Evolutionary conservation across 92 coral and sea anemone species (phyloP), one percentile per base, ranked within the genome.

Genomic region (Virgularia gustaviana): DNA sequence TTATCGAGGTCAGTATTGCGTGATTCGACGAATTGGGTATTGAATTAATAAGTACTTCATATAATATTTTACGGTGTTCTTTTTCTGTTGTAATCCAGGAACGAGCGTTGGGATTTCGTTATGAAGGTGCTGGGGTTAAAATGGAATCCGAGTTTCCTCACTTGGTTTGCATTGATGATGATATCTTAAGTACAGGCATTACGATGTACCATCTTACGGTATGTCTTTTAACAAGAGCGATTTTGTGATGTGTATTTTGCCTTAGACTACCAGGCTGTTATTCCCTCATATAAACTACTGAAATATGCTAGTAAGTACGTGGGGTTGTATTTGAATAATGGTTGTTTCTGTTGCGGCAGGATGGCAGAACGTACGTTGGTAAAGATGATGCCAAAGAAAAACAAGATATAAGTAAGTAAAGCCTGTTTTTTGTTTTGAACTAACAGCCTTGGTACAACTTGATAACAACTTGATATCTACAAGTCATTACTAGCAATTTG

Each of bases 141-240:
- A 92, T 92, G 98, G 98, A 92, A 52, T 92, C 98, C 0, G 91
- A 92, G 68, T 80, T 92, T 23, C 98, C 98, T 7, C 98, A 92
- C 47, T 78, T 92, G 53, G 98, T 92, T 25, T 92, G 92, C 56
- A 92, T 92, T 42, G 98, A 92, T 49, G 98, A 89, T 57, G 98
- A 92, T 44, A 95, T 92, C 7, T 86, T 92, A 7, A 89, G 98
- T 63, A 92, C 98, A 18, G 98, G 98, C 31, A 75, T 92, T 12
- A 92, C 91, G 9, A 85, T 92, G 55, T 92, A 92, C 58, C 98
- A 92, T 59, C 79, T 92, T 32, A 89, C 90, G 88, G 98, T 92
- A 77, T 68, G 78, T 27, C 32, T 36, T 29, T 31, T 13, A 34
- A 45, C 0, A n/a, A n/a, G n/a, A n/a, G n/a, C n/a, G n/a, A n/a